A percentile compares a stretch with the other conserved stretches of the same genome.
Evolutionary conservation across 2,888 invertebrate genomes (phyloP).

Genomic region (Atrina japonica): DNA sequence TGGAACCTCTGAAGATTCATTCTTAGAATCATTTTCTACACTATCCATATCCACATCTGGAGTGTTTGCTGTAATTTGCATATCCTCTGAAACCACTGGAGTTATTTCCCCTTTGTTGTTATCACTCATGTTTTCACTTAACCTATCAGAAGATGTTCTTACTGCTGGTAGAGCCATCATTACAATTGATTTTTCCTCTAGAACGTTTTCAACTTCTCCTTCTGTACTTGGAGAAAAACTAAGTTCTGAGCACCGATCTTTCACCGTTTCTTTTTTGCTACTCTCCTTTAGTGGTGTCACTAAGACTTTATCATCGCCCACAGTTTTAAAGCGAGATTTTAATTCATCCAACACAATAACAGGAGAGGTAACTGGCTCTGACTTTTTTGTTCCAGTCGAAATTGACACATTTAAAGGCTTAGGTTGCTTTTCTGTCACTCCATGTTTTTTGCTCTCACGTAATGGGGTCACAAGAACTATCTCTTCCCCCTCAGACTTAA

Average conservation of each 20-base stretch:
- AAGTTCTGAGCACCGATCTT: conserved; percentile 63
- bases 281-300: conserved; percentile 36
- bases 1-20: neutral
- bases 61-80: no score
- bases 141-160: conserved; percentile 24
- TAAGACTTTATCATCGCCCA: conserved; percentile 30
- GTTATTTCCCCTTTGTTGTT: no score
- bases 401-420: neutral
- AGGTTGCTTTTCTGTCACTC: neutral
- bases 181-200: conserved; percentile 73
- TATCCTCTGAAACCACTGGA: no score
- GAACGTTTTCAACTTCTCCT: conserved; percentile 64
- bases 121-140: neutral
- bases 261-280: conserved; percentile 45
- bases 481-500: conserved; percentile 23
- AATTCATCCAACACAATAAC: conserved; percentile 18
- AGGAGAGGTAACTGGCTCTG: conserved; percentile 13
- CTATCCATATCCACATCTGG: neutral
- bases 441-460: conserved; percentile 32
- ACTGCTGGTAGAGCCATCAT: conserved; percentile 64
- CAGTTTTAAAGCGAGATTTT: conserved; percentile 17
- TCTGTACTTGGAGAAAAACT: conserved; percentile 66
- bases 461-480: conserved; percentile 34
- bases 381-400: conserved; percentile 5
- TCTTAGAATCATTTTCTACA: conserved; percentile 6